These are phyloP conservation scores for Pachyramphus minor DNA, from an alignment of 2,113 vertebrate genomes.

Conservation along the genomic window DNA sequence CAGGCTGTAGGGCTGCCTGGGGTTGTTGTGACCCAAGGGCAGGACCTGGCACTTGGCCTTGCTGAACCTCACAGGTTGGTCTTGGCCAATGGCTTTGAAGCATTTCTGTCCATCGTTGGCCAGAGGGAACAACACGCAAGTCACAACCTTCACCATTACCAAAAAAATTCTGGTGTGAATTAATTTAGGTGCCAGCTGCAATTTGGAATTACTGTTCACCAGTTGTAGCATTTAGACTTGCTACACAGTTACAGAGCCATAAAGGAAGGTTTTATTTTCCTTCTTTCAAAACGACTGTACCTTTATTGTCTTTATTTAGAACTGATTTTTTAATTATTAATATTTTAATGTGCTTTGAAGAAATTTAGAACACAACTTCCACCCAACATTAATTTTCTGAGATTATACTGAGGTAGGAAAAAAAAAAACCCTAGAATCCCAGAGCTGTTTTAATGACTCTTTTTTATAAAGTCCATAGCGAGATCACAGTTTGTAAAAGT, in stretches of 20 bases:
- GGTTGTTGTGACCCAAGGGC: background rate
- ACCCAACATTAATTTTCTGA: background rate
- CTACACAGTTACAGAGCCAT: background rate
- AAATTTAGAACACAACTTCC: background rate
- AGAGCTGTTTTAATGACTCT: background rate
- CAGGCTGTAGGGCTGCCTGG: background rate
- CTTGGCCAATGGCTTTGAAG: background rate
- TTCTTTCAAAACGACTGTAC: background rate
- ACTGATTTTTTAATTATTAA: background rate
- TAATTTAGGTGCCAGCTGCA: background rate
- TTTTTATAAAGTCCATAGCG: conserved; percentile 13
- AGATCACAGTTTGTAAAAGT: conserved; percentile 34
- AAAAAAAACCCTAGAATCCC: background rate
- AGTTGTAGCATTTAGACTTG: background rate
- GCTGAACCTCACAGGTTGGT: background rate
- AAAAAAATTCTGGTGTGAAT: background rate
- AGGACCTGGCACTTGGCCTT: background rate
- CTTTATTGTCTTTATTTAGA: background rate
- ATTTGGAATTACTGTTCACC: background rate
- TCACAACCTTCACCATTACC: background rate
- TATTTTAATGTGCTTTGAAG: background rate
- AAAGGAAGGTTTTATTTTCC: background rate
- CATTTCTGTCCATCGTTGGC: background rate
- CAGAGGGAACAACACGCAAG: background rate
- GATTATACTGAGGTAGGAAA: background rate